Evolutionary conservation across 2,888 invertebrate species (phyloP), one percentile per base, ranked within the genome.

Genomic region (Cordylochernes scorpioides): DNA sequence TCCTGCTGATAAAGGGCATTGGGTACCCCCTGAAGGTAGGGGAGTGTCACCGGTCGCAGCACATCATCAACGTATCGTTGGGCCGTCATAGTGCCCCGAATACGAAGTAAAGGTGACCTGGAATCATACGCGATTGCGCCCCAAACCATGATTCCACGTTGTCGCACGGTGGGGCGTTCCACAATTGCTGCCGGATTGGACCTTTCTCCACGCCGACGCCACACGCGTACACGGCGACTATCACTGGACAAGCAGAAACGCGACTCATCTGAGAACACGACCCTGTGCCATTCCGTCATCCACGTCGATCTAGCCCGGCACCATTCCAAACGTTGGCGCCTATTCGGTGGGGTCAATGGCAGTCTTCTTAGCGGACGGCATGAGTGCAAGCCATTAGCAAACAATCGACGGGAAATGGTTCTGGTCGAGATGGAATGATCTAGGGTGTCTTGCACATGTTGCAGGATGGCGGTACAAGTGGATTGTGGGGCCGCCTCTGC

Each of bases 141-240:
- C 28, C 28, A 28, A 28, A 29, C 28, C 10, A 28, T 28, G 18
- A 28, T 28, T 12, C 28, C 28, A 12, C 12, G 28, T 28, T 28
- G 19, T 28, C 28, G 12, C n/a, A 15, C 18, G 2, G 28, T 28
- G 28, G n/a, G 28, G 12, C 28, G 28, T 28, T 28, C 28, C 19
- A 28, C 19, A 18, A 6, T 18, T 28, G 19, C 28, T 18, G 28
- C 10, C 19, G 19, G 13, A 12, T 28, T 28, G 5, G 19, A 28
- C 19, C 19, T 28, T 3, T 12, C 12, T n/a, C 19, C 28, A 18
- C 19, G 18, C 15, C 18, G 17, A 25, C 18, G 15, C 18, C 17
- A 17, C 14, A 25, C 15, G 17, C 2, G 14, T 2, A 10, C 3
- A 2, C 15, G 17, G 14, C 25, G 12, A 14, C 17, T 13, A 29